A percentile compares a stretch with the other conserved stretches of the same genome.
Conservation (phyloP, 1,140 invertebrate species). For the Calephelis virginiensis region DNA sequence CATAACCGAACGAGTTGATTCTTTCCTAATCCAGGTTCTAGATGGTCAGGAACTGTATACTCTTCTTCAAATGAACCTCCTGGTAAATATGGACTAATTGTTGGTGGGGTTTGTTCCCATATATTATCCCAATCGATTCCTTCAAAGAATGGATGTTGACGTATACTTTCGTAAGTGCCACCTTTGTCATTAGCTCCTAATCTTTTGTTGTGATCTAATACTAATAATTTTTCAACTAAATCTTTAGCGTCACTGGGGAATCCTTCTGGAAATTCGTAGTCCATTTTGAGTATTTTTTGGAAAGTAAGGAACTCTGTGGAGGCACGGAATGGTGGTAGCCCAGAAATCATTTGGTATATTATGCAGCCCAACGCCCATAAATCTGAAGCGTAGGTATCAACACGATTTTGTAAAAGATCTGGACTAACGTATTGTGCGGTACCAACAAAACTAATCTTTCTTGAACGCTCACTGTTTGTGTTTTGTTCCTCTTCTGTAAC, state of each 20-base stretch:
- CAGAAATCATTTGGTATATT: conserved; percentile 97
- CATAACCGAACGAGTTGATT: conserved; percentile 87
- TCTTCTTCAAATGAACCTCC: conserved; percentile 87
- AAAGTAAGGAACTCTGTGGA: conserved; percentile 98
- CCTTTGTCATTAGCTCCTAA: conserved; percentile 90
- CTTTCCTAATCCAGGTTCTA: conserved; percentile 92
- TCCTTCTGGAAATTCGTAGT: conserved; percentile 95
- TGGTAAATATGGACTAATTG: conserved; percentile 90
- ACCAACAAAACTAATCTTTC: conserved; percentile 96
- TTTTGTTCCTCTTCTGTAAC: conserved; percentile 46
- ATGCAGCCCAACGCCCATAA: conserved; percentile 99
- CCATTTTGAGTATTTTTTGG: conserved; percentile 94
- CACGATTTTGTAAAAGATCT: conserved; percentile 92
- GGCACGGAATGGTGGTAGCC: conserved; percentile 94
- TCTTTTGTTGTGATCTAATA: conserved; percentile 87
- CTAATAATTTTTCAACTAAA: conserved; percentile 92
- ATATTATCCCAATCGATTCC: conserved; percentile 92
- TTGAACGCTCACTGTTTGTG: conserved; percentile 61
- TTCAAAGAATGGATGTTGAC: conserved; percentile 91
- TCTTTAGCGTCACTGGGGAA: conserved; percentile 91
- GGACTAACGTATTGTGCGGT: conserved; percentile 99
- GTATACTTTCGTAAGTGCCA: conserved; percentile 88
- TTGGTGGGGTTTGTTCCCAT: conserved; percentile 88
- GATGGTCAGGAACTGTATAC: conserved; percentile 85
- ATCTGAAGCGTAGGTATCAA: conserved; percentile 90